These are phyloP conservation scores for Scomberomorus guttatus DNA, from an alignment of 2,797 vertebrate genomes.

Conservation along the genomic window DNA sequence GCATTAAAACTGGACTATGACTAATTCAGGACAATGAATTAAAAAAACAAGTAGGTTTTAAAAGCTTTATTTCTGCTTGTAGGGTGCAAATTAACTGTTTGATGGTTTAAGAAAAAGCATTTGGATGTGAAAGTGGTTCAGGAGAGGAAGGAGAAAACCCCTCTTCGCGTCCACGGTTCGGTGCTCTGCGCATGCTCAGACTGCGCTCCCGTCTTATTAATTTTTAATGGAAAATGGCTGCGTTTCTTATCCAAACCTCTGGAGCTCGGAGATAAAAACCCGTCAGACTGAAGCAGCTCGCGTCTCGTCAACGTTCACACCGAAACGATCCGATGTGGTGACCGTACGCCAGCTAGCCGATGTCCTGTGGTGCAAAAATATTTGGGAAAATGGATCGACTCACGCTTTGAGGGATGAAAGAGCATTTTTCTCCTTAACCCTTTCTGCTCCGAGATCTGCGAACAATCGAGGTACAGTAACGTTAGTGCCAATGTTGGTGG, in stretches of 20 bases:
- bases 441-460: constrained; percentile 79
- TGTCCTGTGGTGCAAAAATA: constrained; percentile 41
- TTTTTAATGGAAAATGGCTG: constrained; percentile 89
- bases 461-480: constrained; percentile 86
- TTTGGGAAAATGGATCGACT: constrained; percentile 70
- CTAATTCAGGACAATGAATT: background rate
- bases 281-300: background rate
- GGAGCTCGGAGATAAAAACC: constrained; percentile 67
- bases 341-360: background rate
- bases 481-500: constrained; percentile 11
- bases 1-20: background rate
- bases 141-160: constrained; percentile 17
- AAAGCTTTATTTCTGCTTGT: background rate
- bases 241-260: constrained; percentile 84
- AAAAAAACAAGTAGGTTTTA: background rate
- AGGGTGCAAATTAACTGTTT: background rate
- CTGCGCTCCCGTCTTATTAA: constrained; percentile 80
- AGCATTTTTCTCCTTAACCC: constrained; percentile 85
- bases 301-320: background rate
- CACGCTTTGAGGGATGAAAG: constrained; percentile 82
- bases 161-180: constrained; percentile 30
- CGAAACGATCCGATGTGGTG: constrained; percentile 15
- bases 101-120: constrained; percentile 2
- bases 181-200: constrained; percentile 83
- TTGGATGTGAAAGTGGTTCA: constrained; percentile 12